Base-by-base conservation (phyloP, 2,888 invertebrate species). In the Dione vanillae region DNA sequence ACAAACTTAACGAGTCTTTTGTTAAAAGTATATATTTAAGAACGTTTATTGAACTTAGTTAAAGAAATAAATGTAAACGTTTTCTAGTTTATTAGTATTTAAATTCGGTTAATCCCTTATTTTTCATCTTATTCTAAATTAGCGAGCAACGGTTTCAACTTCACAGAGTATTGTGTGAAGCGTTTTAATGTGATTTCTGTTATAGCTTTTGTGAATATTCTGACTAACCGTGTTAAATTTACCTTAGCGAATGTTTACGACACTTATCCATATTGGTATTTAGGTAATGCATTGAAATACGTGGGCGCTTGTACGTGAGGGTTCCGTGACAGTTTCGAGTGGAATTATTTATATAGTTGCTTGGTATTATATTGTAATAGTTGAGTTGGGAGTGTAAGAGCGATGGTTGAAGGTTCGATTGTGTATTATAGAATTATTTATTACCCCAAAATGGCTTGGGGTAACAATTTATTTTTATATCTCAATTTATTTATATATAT, bases 101-200 rank as follows among this genome's bases (percentile, higher is more conserved):
- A 9, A 9, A 27, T 27, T 37, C 37, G 11, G 56, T 37, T 56
- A 56, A 56, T 56, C 37, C 56, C 56, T 37, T 20, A 37, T 37
- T 6, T 16, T 16, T 56, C 11, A 10, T 56, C 37, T 16, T 56
- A 37, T 56, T 56, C 16, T 56, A 56, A 56, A 37, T 56, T 37
- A 56, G 37, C 51, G 20, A 10, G 19, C 51, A 41, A 54, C 54
- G 45, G 16, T 56, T 16, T 45, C 35, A 20, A 10, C 19, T 14
- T 19, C 40, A 51, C 78, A 78, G 82, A 79, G 79, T 74, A 77
- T 71, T 80, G 80, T 80, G 79, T 78, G 81, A 80, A 81, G 80
- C 77, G 78, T 82, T 80, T 80, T 79, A 83, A 80, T 80, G 77
- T 77, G 78, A 81, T 82, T 81, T 52, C 43, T 65, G 82, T 80